Base-by-base conservation (phyloP, 2,113 vertebrate species). In the Sorex fumeus region DNA sequence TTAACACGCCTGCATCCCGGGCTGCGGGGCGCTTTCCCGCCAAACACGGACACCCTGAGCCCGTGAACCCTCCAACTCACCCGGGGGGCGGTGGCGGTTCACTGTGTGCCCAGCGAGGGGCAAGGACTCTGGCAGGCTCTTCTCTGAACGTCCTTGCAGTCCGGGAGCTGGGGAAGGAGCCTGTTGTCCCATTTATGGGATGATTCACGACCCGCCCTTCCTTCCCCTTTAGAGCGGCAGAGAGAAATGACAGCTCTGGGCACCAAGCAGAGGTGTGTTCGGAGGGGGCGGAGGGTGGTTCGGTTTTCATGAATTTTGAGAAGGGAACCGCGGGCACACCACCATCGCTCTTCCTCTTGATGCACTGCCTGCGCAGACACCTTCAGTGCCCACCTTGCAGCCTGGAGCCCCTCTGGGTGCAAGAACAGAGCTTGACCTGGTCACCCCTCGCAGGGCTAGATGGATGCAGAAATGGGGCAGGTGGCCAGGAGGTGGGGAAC, bases 251-350 rank as follows among this genome's bases (percentile, higher is more conserved):
- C 81, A 81, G 89, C 53, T 77, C 3, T 4, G 40, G 81, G 93
- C 7, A 0, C 53, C 78, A 25, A 0, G 69, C 91, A 74, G 30
- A 89, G 89, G 79, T 32, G 57, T 36, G 16, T 50, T 32, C 50
- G 81, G 95, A 88, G 1, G 25, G 71, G 28, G 40, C 40, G 40
- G 91, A 88, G 75, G 91, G 76, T 88, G 0, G 74, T 91, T 90
- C 2, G 18, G 81, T 32, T 94, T 96, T 92, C 86, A 72, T 95
- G 96, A 95, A 96, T 96, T 93, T 94, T 93, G 95, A 95, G 95
- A 92, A 95, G 94, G 90, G 93, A 80, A 78, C 28, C 30, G 67
- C 91, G 95, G 91, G 91, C 95, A 93, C 83, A 94, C 53, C 95
- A 95, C 94, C 90, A 91, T 88, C 50, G 93, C 83, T 40, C 11